A percentile compares a stretch with the other conserved stretches of the same genome.
phyloP scores from a whole-genome alignment of 2,113 vertebrate genomes.

The Scolopax mira region DNA sequence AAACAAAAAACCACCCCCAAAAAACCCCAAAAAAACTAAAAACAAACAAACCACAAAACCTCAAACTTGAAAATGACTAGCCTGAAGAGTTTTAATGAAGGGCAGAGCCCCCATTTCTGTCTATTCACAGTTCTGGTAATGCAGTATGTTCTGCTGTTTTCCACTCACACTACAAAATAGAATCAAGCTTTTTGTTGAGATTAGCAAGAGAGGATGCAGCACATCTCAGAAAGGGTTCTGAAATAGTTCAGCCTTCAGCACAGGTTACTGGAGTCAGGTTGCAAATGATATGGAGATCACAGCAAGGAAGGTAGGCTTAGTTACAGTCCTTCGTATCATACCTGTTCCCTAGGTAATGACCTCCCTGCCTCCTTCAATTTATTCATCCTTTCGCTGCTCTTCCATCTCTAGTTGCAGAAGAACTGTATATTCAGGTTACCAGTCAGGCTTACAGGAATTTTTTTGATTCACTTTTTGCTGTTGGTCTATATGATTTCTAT shows the following conservation, averaged over 20 bases:
- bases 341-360: background rate
- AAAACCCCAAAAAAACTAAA: background rate
- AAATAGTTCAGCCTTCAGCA: background rate
- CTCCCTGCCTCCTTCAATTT: background rate
- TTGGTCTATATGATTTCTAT: background rate
- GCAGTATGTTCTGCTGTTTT: background rate
- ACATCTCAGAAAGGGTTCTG: background rate
- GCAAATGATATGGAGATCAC: background rate
- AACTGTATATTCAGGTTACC: background rate
- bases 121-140: background rate
- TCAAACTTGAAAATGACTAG: background rate
- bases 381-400: background rate
- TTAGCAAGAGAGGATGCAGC: background rate
- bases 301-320: background rate
- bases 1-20: background rate
- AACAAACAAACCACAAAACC: background rate
- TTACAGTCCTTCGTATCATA: background rate
- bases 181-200: background rate
- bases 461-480: background rate
- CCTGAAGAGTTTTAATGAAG: background rate
- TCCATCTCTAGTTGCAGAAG: background rate
- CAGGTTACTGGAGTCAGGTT: background rate
- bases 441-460: background rate
- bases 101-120: background rate
- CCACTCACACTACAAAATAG: background rate